These are phyloP conservation scores for Berghia stephanieae DNA, from an alignment of 1,140 invertebrate species.

Conservation along the genomic window DNA sequence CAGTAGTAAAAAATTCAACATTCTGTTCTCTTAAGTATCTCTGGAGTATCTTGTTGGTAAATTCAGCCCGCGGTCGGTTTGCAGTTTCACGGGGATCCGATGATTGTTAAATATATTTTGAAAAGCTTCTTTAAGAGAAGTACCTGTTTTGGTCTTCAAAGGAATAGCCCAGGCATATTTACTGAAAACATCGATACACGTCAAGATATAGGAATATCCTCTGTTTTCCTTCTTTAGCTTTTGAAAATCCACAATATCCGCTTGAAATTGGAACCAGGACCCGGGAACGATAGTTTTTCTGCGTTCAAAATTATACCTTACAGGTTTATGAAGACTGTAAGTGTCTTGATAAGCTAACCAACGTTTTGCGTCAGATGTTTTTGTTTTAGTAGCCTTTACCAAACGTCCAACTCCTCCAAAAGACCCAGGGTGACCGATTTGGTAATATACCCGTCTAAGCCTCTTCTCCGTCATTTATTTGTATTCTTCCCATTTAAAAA, in stretches of 20 bases:
- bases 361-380: slow-evolving; percentile 1
- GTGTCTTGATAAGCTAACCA: slow-evolving; percentile 35
- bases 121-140: slow-evolving; percentile 44
- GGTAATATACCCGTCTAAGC: no score
- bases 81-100: slow-evolving; percentile 6
- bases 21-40: slow-evolving; percentile 19
- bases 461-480: no score
- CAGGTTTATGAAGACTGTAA: slow-evolving; percentile 35
- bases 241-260: slow-evolving; percentile 60
- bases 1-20: slow-evolving; percentile 22
- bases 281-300: slow-evolving; percentile 31
- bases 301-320: no score
- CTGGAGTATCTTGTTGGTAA: slow-evolving; percentile 33
- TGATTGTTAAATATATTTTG: slow-evolving; percentile 40
- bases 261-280: slow-evolving; percentile 63
- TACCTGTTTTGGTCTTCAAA: slow-evolving; percentile 67
- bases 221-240: slow-evolving; percentile 59
- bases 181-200: slow-evolving; percentile 67
- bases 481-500: no score
- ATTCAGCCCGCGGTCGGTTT: slow-evolving; percentile 33
- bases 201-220: slow-evolving; percentile 66
- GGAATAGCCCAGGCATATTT: slow-evolving; percentile 68
- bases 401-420: slow-evolving; percentile 2
- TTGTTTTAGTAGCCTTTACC: background rate
- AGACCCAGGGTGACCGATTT: background rate